Evolutionary conservation across 2,797 vertebrate species (phyloP), one percentile per base, ranked within the genome.

Genomic region (Alectoris magna): DNA sequence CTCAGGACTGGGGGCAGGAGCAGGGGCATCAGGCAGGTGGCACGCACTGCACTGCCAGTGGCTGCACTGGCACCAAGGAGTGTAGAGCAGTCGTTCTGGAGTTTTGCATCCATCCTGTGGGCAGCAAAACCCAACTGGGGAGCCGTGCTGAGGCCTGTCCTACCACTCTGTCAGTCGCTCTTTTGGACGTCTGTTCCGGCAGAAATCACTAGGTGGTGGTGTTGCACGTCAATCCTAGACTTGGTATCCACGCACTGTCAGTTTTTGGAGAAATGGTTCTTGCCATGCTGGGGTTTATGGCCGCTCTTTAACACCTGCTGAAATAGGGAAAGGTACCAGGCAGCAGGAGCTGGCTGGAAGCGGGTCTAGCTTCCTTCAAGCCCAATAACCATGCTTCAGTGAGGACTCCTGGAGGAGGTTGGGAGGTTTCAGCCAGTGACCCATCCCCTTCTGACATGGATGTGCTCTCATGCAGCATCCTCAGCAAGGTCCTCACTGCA

Each of bases 151-250:
- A 44, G 38, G 10, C 4, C 0, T 9, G 24, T 34, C 26, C 27
- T 36, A 14, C 24, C 13, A 31, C 63, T 18, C 18, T 14, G 46
- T 6, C 11, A 34, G 3, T 31, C 41, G 49, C 51, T 58, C 8
- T 55, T 26, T 7, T 56, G 62, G 38, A 39, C 2, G 4, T 21
- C 1, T 13, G 2, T 49, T 15, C 16, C 5, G 36, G 38, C 23
- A 78, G 58, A 6, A n/a, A 21, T 89, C 91, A 56, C 53, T 73
- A 81, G 92, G 26, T 81, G 88, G 85, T 41, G 82, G 74, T 91
- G 58, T 71, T 70, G 77, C 48, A 63, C 29, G 2, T 10, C 24
- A 16, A 13, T 29, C 43, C 13, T 7, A 5, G 6, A 0, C 7
- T 23, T 24, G 39, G 15, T 11, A 26, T 5, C 22, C 11, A 2